Base-by-base conservation (phyloP, 2,797 vertebrate genomes). In the Gallinago nigripennis region DNA sequence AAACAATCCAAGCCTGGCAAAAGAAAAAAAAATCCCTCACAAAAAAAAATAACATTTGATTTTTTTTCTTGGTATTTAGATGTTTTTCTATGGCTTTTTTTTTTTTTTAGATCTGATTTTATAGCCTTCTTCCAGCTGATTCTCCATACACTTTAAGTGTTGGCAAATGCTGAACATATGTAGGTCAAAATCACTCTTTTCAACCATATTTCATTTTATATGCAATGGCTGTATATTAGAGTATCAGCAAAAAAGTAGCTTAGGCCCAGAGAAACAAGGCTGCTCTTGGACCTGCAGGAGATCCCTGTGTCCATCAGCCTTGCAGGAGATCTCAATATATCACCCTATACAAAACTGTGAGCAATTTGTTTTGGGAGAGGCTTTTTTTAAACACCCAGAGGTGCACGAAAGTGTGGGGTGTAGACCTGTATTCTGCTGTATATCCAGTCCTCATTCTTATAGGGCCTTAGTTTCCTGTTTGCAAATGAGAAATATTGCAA, bases 1-100 rank as follows among this genome's bases (percentile, higher is more conserved):
- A 96, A 90, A 94, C 35, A 91, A 88, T 93, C 61, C 91, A 87
- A 93, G 31, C 30, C 70, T 79, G 78, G 46, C 25, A 25, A 64
- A 51, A 8, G 31, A 79, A 61, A 33, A 45, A 60, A 41, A 45
- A 63, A 48, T 39, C 41, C 13, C 46, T 23, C 46, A 48, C 23
- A 63, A 24, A 45, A 28, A 56, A 56, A 56, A 58, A 24, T 43
- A 25, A 63, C 27, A 8, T 16, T 57, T 64, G 25, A n/a, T 39
- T 80, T 82, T 65, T 88, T 82, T 39, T 7, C 24, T 76, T 33
- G 1, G 6, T 92, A 88, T 88, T 93, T 75, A 91, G 21, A 54
- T 82, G 11, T n/a, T 80, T 94, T 95, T 80, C 64, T 82, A 61
- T 46, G 30, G 27, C 6, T 91, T 93, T 95, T 95, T 39, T 39